These are phyloP conservation scores for Aptenodytes patagonicus DNA, from an alignment of 2,113 vertebrate genomes.

Conservation along the genomic window DNA sequence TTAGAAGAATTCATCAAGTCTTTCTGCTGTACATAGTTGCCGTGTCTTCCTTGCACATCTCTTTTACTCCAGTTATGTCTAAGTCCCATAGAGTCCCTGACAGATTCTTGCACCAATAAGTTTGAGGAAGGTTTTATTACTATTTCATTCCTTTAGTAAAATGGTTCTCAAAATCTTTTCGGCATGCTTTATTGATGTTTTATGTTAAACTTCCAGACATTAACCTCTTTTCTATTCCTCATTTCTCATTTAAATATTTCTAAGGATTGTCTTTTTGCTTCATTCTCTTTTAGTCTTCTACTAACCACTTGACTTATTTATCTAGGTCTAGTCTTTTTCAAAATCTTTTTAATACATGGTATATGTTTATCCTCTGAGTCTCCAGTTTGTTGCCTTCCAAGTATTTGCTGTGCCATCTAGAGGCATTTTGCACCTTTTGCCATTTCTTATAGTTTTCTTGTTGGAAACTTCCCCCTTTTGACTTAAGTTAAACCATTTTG, in stretches of 20 bases:
- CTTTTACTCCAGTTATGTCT: not conserved
- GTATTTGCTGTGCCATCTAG: not conserved
- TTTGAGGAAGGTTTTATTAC: not conserved
- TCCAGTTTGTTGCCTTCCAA: not conserved
- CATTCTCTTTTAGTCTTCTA: not conserved
- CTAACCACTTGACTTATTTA: not conserved
- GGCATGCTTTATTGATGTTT: not conserved
- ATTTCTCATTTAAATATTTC: not conserved
- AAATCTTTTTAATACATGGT: not conserved
- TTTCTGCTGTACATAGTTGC: not conserved
- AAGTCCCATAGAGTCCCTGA: not conserved
- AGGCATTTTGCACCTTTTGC: not conserved
- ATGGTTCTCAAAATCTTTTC: not conserved
- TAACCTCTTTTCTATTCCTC: not conserved
- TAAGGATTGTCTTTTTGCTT: not conserved
- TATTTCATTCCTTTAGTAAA: not conserved
- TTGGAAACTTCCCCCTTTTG: not conserved
- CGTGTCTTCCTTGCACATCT: not conserved
- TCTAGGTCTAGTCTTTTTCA: not conserved
- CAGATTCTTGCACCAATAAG: not conserved
- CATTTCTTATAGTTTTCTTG: not conserved
- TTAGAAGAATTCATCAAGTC: not conserved
- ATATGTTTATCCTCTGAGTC: not conserved
- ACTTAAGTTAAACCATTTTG: not conserved
- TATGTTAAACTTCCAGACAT: not conserved